Evolutionary conservation across 2,797 vertebrate species (phyloP).

Genomic region (Rhabdomys pumilio): DNA sequence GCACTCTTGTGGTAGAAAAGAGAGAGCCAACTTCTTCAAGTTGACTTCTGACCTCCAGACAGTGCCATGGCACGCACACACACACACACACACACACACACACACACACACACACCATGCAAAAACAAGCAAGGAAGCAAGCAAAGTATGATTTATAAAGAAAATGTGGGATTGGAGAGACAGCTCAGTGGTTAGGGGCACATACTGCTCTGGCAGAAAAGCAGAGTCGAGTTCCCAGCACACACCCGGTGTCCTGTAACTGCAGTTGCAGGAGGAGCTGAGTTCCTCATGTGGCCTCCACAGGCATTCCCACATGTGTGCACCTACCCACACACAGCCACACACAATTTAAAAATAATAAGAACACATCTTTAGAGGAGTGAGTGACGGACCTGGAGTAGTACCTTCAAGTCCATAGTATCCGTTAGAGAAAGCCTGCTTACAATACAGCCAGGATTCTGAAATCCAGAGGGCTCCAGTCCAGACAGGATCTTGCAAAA

Average conservation of each 20-base stretch:
- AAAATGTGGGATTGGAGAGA: neutral
- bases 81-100: neutral
- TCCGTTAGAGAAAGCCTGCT: conserved; percentile 73
- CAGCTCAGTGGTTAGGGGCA: neutral
- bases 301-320: too few relatives aligned
- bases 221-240: neutral
- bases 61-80: neutral
- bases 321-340: neutral
- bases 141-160: neutral
- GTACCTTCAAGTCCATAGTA: conserved; percentile 82
- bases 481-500: conserved; percentile 76
- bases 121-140: neutral
- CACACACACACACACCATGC: neutral
- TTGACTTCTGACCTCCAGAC: neutral
- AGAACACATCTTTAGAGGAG: conserved; percentile 76
- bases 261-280: too few relatives aligned
- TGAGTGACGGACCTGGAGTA: conserved; percentile 87
- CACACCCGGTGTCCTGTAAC: neutral
- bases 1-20: neutral
- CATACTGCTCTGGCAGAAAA: neutral
- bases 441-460: conserved; percentile 82
- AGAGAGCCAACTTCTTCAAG: neutral
- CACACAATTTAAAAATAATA: neutral
- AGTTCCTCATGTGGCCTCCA: neutral
- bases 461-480: conserved; percentile 76